Evolutionary conservation across 92 coral and sea anemone genomes (phyloP).

Genomic region (Chrysogorgia sp.): DNA sequence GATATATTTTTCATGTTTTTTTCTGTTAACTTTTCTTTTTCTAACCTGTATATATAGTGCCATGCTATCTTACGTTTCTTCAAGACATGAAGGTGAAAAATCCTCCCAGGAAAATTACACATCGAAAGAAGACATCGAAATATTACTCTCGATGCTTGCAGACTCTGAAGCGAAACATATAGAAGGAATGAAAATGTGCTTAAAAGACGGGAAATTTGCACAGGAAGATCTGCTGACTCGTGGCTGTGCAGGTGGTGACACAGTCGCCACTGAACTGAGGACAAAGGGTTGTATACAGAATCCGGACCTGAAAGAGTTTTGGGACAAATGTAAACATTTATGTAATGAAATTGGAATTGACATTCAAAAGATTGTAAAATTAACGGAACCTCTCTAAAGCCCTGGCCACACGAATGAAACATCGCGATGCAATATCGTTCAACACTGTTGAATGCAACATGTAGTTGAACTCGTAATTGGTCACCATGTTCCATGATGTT

Average conservation of each 20-base stretch:
- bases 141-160: constrained; percentile 7
- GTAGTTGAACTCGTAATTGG: no score
- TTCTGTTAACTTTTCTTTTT: neutral
- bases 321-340: constrained; percentile 2
- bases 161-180: constrained; percentile 16
- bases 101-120: neutral
- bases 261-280: neutral
- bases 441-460: no score
- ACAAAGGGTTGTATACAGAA: neutral
- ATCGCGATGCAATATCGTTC: no score
- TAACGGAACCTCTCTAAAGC: no score
- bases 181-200: neutral
- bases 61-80: constrained; percentile 42
- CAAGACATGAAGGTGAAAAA: constrained; percentile 1
- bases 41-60: constrained; percentile 33
- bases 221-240: neutral
- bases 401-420: no score
- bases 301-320: neutral
- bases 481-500: no score
- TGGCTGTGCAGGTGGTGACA: neutral
- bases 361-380: constrained; percentile 4
- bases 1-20: neutral
- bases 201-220: neutral
- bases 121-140: constrained; percentile 22
- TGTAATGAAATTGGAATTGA: constrained; percentile 38